Evolutionary conservation across 2,888 invertebrate species (phyloP), one percentile per base, ranked within the genome.

Genomic region (Callosobruchus maculatus): DNA sequence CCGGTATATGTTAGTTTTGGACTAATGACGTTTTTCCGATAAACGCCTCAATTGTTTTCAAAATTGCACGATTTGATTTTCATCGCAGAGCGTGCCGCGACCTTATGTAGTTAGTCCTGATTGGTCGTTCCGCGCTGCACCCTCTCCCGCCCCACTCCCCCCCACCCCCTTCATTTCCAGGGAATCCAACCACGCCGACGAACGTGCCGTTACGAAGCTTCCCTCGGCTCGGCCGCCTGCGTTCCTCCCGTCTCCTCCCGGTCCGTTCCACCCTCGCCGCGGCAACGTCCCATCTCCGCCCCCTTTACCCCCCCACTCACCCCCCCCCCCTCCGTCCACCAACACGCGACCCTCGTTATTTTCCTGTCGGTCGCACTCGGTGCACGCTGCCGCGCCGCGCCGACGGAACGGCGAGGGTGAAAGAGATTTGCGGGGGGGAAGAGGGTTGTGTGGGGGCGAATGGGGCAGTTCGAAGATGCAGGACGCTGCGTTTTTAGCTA

Each of bases 361-460:
- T 84, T 85, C 83, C 85, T 84, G 86, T 86, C 86, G 84, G 84
- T 80, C 85, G 84, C 85, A 85, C 84, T 84, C 85, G 85, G 84
- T 84, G 85, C 82, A 80, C 81, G 82, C n/a, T 80, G 81, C 82
- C 78, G 77, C 72, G 20, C 81, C 79, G 78, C 79, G 77, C 77
- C 76, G 70, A 76, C 76, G 73, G 78, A 79, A 72, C 72, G 78
- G 78, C 78, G 80, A 78, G 78, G 78, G 76, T 75, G 74, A 74
- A 78, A 74, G 76, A 71, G 71, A 13, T 49, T 49, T 0, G 68
- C 70, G 70, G 73, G 72, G 76, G 72, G 75, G 21, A 71, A 68
- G 71, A 71, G 75, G 74, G 75, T 75, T 76, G 79, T 20, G 68
- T 22, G 21, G 22, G 68, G 68, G 68, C 18, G 7, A 68, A 20